Evolutionary conservation across 2,797 vertebrate species (phyloP).

Genomic region (Epinephelus malabaricus): DNA sequence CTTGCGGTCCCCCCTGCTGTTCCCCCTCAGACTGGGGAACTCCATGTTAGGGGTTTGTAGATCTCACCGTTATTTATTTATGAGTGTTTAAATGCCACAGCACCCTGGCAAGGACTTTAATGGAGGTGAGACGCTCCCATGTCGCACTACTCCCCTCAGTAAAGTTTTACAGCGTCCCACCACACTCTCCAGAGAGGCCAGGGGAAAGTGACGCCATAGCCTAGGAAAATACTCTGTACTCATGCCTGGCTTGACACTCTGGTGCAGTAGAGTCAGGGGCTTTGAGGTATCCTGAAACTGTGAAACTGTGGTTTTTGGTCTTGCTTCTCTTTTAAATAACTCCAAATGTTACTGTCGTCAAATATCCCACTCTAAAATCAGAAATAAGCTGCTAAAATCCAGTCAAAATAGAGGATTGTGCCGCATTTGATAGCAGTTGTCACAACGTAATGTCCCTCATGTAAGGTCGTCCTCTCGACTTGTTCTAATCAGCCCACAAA

Average conservation of each 20-base stretch:
- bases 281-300: constrained; percentile 60
- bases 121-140: constrained; percentile 84
- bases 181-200: constrained; percentile 77
- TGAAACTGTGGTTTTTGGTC: constrained; percentile 60
- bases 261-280: constrained; percentile 53
- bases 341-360: constrained; percentile 43
- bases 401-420: constrained; percentile 30
- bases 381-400: constrained; percentile 28
- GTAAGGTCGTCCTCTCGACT: constrained; percentile 37
- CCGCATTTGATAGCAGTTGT: constrained; percentile 51
- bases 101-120: constrained; percentile 82
- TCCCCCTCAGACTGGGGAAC: constrained; percentile 52
- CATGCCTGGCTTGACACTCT: constrained; percentile 67
- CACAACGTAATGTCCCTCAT: constrained; percentile 38
- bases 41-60: constrained; percentile 72
- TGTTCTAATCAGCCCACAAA: constrained; percentile 67
- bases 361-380: constrained; percentile 44
- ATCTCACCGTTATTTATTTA: constrained; percentile 79
- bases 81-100: constrained; percentile 81
- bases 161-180: constrained; percentile 85
- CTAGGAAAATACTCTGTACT: constrained; percentile 80
- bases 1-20: constrained; percentile 35
- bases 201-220: constrained; percentile 81
- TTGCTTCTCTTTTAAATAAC: constrained; percentile 49
- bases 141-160: constrained; percentile 82